Base-by-base conservation (phyloP, 1,140 invertebrate genomes). In the Scaptomyza montana region DNA sequence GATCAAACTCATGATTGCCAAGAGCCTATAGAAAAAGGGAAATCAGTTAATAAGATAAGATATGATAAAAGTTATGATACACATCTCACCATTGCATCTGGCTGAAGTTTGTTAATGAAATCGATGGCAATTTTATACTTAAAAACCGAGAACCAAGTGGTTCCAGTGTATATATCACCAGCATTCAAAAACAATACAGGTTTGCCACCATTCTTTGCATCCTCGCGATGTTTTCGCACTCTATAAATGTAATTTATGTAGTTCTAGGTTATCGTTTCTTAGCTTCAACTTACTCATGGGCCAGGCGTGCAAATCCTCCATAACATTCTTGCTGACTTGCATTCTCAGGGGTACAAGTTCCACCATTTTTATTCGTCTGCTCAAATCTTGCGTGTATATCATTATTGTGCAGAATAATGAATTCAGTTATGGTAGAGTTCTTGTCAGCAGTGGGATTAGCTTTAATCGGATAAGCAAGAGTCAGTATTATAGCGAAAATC, bases 1-100 rank as follows among this genome's bases (percentile, higher is more conserved):
- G 94, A 89, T 98, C 98, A 82, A 99, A 98, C 92, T 99, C 98
- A 81, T 99, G 98, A 89, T 99, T 99, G 19, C 98, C 98, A 53
- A 99, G 92, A 13, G 95, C 95, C 97, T 98, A 92, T 51, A 93
- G 8, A 93, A 41, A 39, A 16, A 39, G 0, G 36, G 0, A 5
- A 36, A 30, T 10, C 36, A 46, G 5, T 33, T 1, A 6, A 8
- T 13, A 47, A 7, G 30, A 30, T 25, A 25, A 25, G 21, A 25
- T 25, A 25, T 3, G 21, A 25, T 2, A 3, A 30, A 5, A 30
- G 30, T 6, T 12, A 19, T 7, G 6, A 5, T 13, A 5, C 12
- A 5, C 30, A n/a, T 7, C 94, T 95, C 93, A 98, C 97, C 93
- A 97, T 95, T 4, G 95, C 97, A 86, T 98, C 96, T 6, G 97